Evolutionary conservation across 2,888 invertebrate species (phyloP).

Genomic region (Minunthozetes semirufus): DNA sequence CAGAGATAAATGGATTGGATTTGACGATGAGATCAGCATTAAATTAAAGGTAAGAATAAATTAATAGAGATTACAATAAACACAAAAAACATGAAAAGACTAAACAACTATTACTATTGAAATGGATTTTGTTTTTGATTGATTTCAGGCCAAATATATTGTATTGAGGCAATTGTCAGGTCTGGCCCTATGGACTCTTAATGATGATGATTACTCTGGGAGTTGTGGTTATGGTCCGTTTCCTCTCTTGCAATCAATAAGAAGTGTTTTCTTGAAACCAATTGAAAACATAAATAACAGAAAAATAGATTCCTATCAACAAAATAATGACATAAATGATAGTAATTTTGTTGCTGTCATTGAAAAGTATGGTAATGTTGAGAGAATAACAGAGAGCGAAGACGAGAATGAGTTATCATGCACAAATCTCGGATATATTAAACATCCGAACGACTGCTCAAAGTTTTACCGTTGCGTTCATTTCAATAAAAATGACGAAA

Average conservation of each 20-base stretch:
- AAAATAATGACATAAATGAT: not conserved
- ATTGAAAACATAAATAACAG: slow-evolving; percentile 28
- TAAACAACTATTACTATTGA: no score
- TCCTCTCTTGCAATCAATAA: slow-evolving; percentile 38
- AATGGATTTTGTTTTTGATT: not conserved
- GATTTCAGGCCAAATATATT: slow-evolving; percentile 37
- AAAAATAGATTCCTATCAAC: not conserved
- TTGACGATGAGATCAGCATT: slow-evolving; percentile 40
- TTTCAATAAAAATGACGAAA: slow-evolving; percentile 63
- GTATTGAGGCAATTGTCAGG: slow-evolving; percentile 38
- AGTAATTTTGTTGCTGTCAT: slow-evolving; percentile 37
- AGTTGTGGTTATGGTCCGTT: slow-evolving; percentile 39
- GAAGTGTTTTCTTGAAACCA: slow-evolving; percentile 30
- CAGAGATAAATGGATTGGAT: slow-evolving; percentile 39
- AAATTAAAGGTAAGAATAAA: slow-evolving; percentile 33
- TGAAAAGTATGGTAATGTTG: slow-evolving; percentile 37
- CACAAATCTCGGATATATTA: slow-evolving; percentile 39
- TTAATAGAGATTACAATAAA: not conserved
- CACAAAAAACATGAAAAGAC: no score
- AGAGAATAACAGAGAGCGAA: slow-evolving; percentile 27
- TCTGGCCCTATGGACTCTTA: slow-evolving; percentile 38
- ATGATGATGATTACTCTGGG: slow-evolving; percentile 39
- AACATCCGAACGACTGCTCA: slow-evolving; percentile 41
- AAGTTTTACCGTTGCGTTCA: slow-evolving; percentile 74
- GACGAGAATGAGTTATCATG: slow-evolving; percentile 38